Conservation (phyloP, 2,888 invertebrate genomes). For the Limnephilus rhombicus region DNA sequence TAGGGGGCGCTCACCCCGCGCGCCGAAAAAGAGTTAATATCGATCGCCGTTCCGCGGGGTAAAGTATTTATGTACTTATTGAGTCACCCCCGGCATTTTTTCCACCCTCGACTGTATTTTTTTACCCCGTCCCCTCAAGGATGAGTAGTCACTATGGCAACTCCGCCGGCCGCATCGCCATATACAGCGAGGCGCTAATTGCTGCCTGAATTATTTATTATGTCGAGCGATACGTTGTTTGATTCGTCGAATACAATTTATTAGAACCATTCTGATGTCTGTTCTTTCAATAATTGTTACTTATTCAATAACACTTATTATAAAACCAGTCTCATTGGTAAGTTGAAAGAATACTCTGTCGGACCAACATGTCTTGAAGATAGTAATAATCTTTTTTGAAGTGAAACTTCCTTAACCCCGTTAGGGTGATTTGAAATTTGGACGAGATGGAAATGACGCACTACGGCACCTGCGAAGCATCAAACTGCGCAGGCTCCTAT, state of each 20-base stretch:
- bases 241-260: not conserved
- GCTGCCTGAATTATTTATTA: conserved; percentile 29
- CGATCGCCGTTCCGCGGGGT: conserved; percentile 75
- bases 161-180: conserved; percentile 64
- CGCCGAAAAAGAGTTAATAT: conserved; percentile 79
- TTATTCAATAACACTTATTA: not conserved
- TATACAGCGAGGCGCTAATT: conserved; percentile 67
- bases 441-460: no score
- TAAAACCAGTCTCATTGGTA: no score
- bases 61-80: conserved; percentile 68
- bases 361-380: no score
- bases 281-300: not conserved
- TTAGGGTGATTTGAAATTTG: no score
- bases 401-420: no score
- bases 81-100: conserved; percentile 80
- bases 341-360: no score
- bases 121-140: conserved; percentile 69
- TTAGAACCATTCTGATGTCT: not conserved
- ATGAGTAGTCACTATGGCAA: conserved; percentile 67
- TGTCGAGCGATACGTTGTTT: not conserved
- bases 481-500: no score
- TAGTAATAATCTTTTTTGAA: no score
- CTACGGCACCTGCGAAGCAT: no score
- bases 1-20: conserved; percentile 65
- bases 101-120: conserved; percentile 80